These are phyloP conservation scores for Callipepla squamata DNA, from an alignment of 2,113 vertebrate species.

Conservation along the genomic window DNA sequence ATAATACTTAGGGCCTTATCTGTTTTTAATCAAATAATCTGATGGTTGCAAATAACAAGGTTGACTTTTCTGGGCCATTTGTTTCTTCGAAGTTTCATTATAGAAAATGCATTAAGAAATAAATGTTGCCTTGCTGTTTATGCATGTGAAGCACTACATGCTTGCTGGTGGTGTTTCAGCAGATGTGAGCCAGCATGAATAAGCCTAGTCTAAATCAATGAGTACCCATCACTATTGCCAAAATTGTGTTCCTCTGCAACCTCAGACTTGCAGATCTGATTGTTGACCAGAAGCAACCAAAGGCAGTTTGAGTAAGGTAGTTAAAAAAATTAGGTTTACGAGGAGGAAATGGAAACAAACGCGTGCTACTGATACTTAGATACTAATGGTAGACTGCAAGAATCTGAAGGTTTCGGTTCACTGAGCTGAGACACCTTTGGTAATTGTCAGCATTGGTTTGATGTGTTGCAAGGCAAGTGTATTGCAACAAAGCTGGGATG, in stretches of 20 bases:
- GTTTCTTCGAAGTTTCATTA: background rate
- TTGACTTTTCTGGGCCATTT: background rate
- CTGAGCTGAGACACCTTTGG: background rate
- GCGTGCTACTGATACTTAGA: background rate
- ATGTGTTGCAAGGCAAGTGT: constrained; percentile 1
- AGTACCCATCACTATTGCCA: background rate
- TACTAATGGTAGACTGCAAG: background rate
- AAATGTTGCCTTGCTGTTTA: background rate
- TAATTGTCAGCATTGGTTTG: background rate
- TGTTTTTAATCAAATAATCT: background rate
- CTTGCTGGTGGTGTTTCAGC: background rate
- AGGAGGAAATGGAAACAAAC: background rate
- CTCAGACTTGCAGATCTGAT: background rate
- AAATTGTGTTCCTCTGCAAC: background rate
- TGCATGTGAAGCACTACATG: background rate
- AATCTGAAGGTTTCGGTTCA: background rate
- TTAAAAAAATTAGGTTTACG: background rate
- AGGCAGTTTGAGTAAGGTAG: background rate
- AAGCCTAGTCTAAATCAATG: background rate
- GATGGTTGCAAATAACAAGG: background rate
- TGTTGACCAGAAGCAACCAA: background rate
- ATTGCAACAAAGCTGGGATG: constrained; percentile 10
- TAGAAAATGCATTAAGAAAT: background rate
- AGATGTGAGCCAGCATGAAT: rapidly evolving
- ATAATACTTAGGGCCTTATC: background rate